A percentile compares a stretch with the other conserved stretches of the same genome.
Conservation (phyloP, 2,113 vertebrate genomes). For the Sebastes fasciatus region DNA sequence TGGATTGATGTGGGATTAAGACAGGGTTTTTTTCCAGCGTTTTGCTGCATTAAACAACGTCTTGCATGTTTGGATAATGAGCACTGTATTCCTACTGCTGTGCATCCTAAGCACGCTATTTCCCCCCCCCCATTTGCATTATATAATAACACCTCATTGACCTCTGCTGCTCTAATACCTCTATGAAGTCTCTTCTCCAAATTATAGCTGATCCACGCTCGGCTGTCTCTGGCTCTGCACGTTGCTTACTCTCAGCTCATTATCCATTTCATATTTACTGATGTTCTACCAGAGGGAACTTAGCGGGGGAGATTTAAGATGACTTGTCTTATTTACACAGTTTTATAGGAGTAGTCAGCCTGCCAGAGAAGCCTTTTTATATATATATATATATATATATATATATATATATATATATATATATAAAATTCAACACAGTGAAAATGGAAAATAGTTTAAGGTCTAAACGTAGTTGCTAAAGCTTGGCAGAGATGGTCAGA, state of each 20-base stretch:
- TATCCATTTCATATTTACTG: slow-evolving; percentile 49
- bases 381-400: background rate
- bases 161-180: slow-evolving; percentile 61
- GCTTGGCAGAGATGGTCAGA: slow-evolving; percentile 21
- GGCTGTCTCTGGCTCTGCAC: slow-evolving; percentile 31
- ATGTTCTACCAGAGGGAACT: slow-evolving; percentile 28
- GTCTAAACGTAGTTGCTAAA: slow-evolving; percentile 9
- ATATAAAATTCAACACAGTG: background rate
- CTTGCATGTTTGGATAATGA: slow-evolving; percentile 18
- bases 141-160: slow-evolving; percentile 54
- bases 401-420: background rate
- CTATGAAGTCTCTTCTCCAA: slow-evolving; percentile 42
- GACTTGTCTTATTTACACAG: slow-evolving; percentile 41
- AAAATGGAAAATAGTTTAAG: slow-evolving; percentile 3
- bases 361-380: background rate
- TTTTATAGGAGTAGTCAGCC: slow-evolving; percentile 6
- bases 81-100: slow-evolving; percentile 19
- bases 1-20: background rate
- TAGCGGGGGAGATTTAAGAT: slow-evolving; percentile 20
- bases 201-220: slow-evolving; percentile 26
- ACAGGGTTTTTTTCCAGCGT: background rate
- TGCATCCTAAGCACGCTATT: slow-evolving; percentile 19
- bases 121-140: slow-evolving; percentile 36
- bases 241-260: slow-evolving; percentile 54
- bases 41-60: slow-evolving; percentile 5